Evolutionary conservation across 2,113 vertebrate genomes (phyloP).

Genomic region (Chrysemys picta): DNA sequence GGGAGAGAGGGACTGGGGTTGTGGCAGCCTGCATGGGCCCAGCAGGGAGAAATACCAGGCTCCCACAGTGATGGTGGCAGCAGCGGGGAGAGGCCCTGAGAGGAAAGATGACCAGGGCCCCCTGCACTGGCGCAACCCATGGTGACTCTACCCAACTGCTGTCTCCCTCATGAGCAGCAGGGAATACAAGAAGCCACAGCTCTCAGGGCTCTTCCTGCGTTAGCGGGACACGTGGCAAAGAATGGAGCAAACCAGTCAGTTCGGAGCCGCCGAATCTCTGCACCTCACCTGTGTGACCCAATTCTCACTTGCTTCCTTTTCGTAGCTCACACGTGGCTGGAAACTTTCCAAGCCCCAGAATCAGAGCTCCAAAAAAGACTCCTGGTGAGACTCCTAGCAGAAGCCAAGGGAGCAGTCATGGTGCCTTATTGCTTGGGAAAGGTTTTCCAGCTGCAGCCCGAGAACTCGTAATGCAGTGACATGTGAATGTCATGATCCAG

Average conservation of each 20-base stretch:
- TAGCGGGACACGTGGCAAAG: fast-evolving
- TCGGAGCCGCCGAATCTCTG: fast-evolving
- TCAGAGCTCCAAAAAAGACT: fast-evolving
- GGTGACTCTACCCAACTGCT: background rate
- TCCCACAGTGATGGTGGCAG: background rate
- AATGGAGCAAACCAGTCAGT: background rate
- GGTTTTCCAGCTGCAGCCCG: background rate
- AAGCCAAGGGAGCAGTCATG: background rate
- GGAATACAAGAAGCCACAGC: background rate
- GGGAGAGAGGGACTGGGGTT: no score
- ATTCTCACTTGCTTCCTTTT: background rate
- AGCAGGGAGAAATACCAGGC: background rate
- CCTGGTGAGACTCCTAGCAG: fast-evolving
- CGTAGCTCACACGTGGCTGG: background rate
- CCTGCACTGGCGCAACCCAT: background rate
- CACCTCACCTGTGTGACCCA: background rate
- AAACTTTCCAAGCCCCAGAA: background rate
- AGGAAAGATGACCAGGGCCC: background rate
- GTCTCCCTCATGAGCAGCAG: fast-evolving
- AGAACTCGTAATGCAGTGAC: background rate
- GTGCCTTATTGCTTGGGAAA: fast-evolving
- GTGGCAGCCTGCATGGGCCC: background rate
- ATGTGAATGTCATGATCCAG: background rate
- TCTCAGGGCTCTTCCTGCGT: no score
- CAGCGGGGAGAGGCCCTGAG: background rate